Evolutionary conservation across 2,888 invertebrate species (phyloP), one percentile per base, ranked within the genome.

Genomic region (Aproaerema taeniolella): DNA sequence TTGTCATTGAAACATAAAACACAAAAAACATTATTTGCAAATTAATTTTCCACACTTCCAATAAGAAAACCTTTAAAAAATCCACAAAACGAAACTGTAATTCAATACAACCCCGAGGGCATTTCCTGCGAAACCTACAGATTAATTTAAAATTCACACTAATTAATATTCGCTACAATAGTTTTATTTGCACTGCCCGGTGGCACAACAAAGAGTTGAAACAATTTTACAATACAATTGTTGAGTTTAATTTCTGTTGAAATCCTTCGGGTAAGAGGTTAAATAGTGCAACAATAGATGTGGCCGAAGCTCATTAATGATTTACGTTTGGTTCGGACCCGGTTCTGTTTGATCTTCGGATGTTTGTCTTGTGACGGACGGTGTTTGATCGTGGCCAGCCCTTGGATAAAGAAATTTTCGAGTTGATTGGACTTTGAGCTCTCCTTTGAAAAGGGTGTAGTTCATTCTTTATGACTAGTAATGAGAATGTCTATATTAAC

Each of bases 271-370:
- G 68, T 65, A 69, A 66, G 72, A 73, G 64, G 75, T 77, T 75
- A 80, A 82, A 79, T 81, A 81, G 75, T 80, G 75, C 67, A 69
- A 85, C 85, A 85, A 83, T 82, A 75, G 75, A 72, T 66, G 72
- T 72, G 74, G 75, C 62, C 65, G 60, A 65, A 51, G 52, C 47
- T 65, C 75, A 81, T 83, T 79, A 85, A 80, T 68, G 69, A 79
- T 85, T 74, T 69, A 85, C 56, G 48, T 65, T 68, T 62, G 67
- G 67, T 55, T 67, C 67, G 74, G 77, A 77, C 81, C 75, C 46
- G 68, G 61, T 70, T 72, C 77, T 64, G 60, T 73, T 64, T 57
- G 67, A 69, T 71, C 66, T 58, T 59, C 56, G 50, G 45, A 43
- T 64, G 58, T 63, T 64, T 67, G 63, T 31, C 8, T 38, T 38